Evolutionary conservation across 2,113 vertebrate genomes (phyloP).

Genomic region (Melanocharis versteri): DNA sequence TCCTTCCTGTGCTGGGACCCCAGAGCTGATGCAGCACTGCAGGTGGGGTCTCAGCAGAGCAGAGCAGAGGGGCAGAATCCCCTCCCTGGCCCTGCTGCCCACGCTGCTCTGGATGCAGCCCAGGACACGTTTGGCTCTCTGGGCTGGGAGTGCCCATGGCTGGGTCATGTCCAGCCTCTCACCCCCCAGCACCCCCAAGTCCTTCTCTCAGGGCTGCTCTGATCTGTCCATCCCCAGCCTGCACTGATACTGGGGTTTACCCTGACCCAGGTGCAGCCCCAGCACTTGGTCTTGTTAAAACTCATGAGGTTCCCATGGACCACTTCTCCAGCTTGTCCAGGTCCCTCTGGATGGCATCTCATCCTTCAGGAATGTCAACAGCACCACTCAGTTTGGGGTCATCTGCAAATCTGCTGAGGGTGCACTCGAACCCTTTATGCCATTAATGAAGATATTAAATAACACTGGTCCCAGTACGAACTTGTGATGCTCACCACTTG

Average conservation of each 20-base stretch:
- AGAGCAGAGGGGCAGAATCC: not conserved
- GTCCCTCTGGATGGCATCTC: not conserved
- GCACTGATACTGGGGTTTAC: fast-evolving
- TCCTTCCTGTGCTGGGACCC: not conserved
- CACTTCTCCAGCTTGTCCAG: not conserved
- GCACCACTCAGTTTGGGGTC: too few relatives aligned
- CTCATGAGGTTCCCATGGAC: too few relatives aligned
- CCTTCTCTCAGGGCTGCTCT: not conserved
- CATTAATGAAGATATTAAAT: not conserved
- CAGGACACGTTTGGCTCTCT: not conserved
- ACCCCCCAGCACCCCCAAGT: fast-evolving
- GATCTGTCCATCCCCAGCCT: not conserved
- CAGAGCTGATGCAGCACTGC: not conserved
- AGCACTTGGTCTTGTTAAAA: not conserved
- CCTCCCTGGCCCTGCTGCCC: not conserved
- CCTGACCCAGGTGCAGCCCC: not conserved
- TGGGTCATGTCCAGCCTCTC: not conserved
- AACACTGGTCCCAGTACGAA: not conserved
- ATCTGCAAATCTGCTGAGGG: not conserved
- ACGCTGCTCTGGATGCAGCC: not conserved
- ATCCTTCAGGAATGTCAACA: not conserved
- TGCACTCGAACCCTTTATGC: too few relatives aligned
- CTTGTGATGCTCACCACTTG: not conserved
- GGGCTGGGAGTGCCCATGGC: not conserved
- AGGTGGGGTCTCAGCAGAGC: not conserved